Conservation (phyloP, 2,797 vertebrate genomes). For the Ictinia mississippiensis region DNA sequence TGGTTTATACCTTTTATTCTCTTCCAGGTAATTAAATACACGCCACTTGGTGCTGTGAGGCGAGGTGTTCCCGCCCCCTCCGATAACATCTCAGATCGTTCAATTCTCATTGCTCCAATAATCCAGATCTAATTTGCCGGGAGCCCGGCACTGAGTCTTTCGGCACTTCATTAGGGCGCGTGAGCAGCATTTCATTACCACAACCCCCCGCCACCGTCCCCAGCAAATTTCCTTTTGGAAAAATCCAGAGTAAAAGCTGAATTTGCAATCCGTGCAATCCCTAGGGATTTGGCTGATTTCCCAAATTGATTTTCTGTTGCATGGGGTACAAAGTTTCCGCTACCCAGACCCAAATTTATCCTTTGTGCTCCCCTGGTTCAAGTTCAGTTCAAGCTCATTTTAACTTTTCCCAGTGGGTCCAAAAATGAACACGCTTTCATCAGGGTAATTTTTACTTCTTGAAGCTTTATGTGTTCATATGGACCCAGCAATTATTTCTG, state of each 20-base stretch:
- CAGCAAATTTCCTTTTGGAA: not conserved
- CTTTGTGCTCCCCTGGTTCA: fast-evolving
- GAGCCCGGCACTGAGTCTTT: constrained; percentile 5
- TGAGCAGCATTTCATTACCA: constrained; percentile 62
- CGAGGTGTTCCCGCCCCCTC: not conserved
- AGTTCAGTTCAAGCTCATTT: not conserved
- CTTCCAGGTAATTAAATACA: not conserved
- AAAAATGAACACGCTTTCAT: not conserved
- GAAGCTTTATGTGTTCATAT: not conserved
- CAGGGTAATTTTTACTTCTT: fast-evolving
- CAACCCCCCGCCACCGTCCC: not conserved
- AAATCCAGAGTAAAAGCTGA: not conserved
- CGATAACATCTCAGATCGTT: not conserved
- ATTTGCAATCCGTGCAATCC: fast-evolving
- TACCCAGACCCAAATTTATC: not conserved
- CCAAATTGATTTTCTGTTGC: fast-evolving
- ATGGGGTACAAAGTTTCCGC: fast-evolving
- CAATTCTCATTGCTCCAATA: constrained; percentile 59
- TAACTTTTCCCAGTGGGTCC: not conserved
- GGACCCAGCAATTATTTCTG: not conserved
- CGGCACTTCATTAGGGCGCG: constrained; percentile 49
- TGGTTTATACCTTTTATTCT: not conserved
- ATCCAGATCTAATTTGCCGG: constrained; percentile 58
- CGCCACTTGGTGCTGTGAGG: not conserved
- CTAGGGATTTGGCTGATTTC: too few relatives aligned